Base-by-base conservation (phyloP, 2,797 vertebrate species). In the Bovichtus variegatus region DNA sequence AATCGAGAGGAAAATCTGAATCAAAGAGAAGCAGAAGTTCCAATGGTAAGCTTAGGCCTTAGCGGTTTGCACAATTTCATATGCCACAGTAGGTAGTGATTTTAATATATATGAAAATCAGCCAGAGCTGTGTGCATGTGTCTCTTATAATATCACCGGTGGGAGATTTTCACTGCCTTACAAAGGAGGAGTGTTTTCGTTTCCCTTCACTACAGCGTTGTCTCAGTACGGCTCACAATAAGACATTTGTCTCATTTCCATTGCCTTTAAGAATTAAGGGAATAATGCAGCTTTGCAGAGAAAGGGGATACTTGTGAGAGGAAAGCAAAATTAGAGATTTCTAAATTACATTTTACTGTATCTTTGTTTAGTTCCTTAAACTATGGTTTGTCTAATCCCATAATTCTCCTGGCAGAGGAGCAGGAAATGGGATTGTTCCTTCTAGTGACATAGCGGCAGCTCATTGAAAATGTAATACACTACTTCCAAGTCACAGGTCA, bases 51-150 rank as follows among this genome's bases (percentile, higher is more conserved):
- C 94, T 94, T 86, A 82, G 94, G 95, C 92, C 94, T 94, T 94
- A 87, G 90, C 86, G 83, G 89, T 94, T 88, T 91, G 91, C 92
- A 88, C 94, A 93, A 93, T 95, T 96, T 96, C 95, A 92, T 97
- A 96, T 97, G 93, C 94, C 88, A 78, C 94, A 87, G 95, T 96
- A 95, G 95, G 95, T 93, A 95, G 71, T 90, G 93, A 93, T 96
- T 99, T 99, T 98, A 98, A 99, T 99, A 98, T 99, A 98, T 98
- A 99, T 99, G 97, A 98, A 99, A 99, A 99, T 98, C 97, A 98
- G 96, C 85, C 76, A 51, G 93, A 93, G 95, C 94, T 95, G 94
- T 97, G 95, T 96, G 96, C 95, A 94, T 96, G 95, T 94, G 90
- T 94, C 95, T 95, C 94, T 89, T 91, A 95, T 96, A 96, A 96